Base-by-base conservation (phyloP, 2,797 vertebrate species). In the Pseudopleuronectes americanus region DNA sequence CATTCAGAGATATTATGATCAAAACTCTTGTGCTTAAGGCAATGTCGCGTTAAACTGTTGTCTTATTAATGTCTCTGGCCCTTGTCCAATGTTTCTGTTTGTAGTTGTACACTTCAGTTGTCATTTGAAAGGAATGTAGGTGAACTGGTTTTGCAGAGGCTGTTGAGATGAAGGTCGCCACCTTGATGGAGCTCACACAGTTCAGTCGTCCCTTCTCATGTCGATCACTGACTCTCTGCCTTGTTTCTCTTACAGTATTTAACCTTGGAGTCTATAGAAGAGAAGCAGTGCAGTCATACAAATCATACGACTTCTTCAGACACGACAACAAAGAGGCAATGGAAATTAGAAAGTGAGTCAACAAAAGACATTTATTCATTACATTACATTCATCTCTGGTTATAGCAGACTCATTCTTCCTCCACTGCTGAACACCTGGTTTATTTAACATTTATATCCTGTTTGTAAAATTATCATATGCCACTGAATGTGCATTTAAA, bases 271-370 rank as follows among this genome's bases (percentile, higher is more conserved):
- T 96, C 4, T 99, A 99, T 71, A 94, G 98, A 64, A 95, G 97
- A 55, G 93, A 98, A 85, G 97, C 97, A 0, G 97, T 99, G 55
- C 94, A 96, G 85, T 95, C 97, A 0, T 99, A 99, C 90, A 97
- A 99, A 81, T 99, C 98, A 47, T 99, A 96, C 0, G 97, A 99
- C 79, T 99, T 99, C 92, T 99, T 99, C 93, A 95, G 97, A 63
- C 98, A 99, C 4, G 97, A 99, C 90, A 99, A 99, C 9, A 91
- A 95, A 57, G 96, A 98, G 76, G 98, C 98, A 36, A 99, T 99
- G 98, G 87, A 92, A 80, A 99, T 99, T 79, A 96, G 97, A 88
- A 99, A 95, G 98, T 99, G 81, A 95, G 96, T 94, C 28, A 8
- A 31, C 28, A 31, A 8, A 45, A 48, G 53, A 69, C 23, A 17